Conservation (phyloP, 1,140 invertebrate genomes). For the Portunus trituberculatus region DNA sequence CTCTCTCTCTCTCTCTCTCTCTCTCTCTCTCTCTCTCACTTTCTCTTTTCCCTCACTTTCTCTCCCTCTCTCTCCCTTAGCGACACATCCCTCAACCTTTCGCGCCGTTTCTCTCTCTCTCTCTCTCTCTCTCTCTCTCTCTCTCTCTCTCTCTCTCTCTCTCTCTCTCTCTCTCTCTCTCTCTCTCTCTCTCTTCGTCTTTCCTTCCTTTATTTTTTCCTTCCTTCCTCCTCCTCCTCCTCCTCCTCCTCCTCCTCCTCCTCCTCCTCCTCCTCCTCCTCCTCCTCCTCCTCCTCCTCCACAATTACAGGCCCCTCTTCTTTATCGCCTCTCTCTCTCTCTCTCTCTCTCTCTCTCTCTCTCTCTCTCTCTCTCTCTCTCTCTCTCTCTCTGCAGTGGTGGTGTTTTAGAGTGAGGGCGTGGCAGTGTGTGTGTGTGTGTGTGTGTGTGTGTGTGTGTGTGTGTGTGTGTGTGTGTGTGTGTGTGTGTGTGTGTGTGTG, state of each 20-base stretch:
- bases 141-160: background rate
- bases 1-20: slow-evolving; percentile 24
- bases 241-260: background rate
- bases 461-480: too few relatives aligned
- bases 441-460: too few relatives aligned
- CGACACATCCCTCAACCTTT: background rate
- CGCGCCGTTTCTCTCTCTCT: background rate
- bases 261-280: background rate
- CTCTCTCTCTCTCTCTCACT: slow-evolving; percentile 39
- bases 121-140: background rate
- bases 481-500: too few relatives aligned
- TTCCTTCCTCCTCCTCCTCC: background rate
- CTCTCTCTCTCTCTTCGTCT: background rate
- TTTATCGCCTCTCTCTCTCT: too few relatives aligned
- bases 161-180: background rate
- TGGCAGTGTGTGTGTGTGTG: too few relatives aligned
- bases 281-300: too few relatives aligned
- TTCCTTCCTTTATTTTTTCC: background rate
- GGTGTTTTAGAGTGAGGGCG: too few relatives aligned
- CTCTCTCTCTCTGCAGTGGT: too few relatives aligned
- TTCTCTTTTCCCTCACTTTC: too few relatives aligned
- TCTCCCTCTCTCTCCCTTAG: too few relatives aligned
- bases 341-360: background rate
- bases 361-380: background rate
- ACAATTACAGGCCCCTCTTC: too few relatives aligned